Evolutionary conservation across 2,888 invertebrate species (phyloP), one percentile per base, ranked within the genome.

Genomic region (Philonicus albiceps): DNA sequence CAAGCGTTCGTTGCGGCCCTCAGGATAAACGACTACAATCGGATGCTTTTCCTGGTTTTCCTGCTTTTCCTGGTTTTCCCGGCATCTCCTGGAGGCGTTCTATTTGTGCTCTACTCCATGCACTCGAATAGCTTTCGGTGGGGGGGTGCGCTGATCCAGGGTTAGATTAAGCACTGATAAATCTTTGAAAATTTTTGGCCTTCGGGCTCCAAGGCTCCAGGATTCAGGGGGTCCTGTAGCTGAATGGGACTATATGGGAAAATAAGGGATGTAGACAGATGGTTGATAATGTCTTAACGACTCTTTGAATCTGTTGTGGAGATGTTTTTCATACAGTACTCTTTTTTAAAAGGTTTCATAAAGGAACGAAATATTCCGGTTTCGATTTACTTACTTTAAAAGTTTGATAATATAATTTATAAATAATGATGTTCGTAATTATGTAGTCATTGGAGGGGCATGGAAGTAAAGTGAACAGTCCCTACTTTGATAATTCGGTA

Each of bases 1-100:
- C 84, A 84, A 84, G 84, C 73, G 31, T 30, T 84, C 84, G 84
- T 84, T 84, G 40, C 43, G 72, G 73, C 73, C 84, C 84, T 19
- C 40, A 27, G 84, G 27, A 81, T 73, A 84, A 72, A 72, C 43
- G 40, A 34, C 84, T 64, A 64, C 64, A 84, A 73, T 73, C 84
- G 37, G 73, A 30, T 40, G 40, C 43, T 19, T 19, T n/a, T 16
- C n/a, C 49, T n/a, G n/a, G 31, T 31, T 31, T 31, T 11, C 40
- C 40, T 43, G 13, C 40, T 19, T 19, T 22, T 27, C 27, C 64
- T 6, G 7, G 37, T 11, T 37, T 34, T 34, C 34, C 34, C 34
- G 34, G 34, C 6, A 19, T 73, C 72, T 84, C 84, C 73, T 84
- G 84, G 73, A 84, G 84, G 84, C 84, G 64, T 19, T 22, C 22